Evolutionary conservation across 2,797 vertebrate species (phyloP).

Genomic region (Micropoecilia bifurca): DNA sequence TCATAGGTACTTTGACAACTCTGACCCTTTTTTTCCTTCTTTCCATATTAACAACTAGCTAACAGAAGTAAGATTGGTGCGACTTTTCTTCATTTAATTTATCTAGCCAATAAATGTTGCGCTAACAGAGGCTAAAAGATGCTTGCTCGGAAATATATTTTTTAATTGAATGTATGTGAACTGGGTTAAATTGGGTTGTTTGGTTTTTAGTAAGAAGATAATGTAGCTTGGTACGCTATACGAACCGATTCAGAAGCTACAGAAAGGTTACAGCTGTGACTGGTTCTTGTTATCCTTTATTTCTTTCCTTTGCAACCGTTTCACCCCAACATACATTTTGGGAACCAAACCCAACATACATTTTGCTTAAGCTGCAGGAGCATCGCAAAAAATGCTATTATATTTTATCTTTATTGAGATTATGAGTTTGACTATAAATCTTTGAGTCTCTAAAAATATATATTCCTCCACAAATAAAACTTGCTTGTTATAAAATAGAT

Average conservation of each 20-base stretch:
- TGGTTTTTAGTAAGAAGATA: not conserved
- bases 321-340: not conserved
- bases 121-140: too few species aligned
- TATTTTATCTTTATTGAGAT: not conserved
- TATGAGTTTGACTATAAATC: too few species aligned
- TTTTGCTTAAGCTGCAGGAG: not conserved
- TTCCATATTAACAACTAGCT: not conserved
- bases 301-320: not conserved
- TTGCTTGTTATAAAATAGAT: too few species aligned
- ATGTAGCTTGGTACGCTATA: not conserved
- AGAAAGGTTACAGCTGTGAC: not conserved
- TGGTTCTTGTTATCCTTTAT: not conserved
- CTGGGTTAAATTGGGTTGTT: not conserved
- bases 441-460: too few species aligned
- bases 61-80: too few species aligned
- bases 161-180: not conserved
- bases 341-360: not conserved
- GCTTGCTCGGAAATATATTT: not conserved
- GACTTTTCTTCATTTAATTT: too few species aligned
- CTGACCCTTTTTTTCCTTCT: not conserved
- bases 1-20: not conserved
- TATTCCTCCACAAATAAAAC: too few species aligned
- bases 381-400: not conserved
- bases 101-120: too few species aligned
- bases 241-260: not conserved